phyloP scores from a whole-genome alignment of 2,797 vertebrate genomes.

The Salmo trutta region DNA sequence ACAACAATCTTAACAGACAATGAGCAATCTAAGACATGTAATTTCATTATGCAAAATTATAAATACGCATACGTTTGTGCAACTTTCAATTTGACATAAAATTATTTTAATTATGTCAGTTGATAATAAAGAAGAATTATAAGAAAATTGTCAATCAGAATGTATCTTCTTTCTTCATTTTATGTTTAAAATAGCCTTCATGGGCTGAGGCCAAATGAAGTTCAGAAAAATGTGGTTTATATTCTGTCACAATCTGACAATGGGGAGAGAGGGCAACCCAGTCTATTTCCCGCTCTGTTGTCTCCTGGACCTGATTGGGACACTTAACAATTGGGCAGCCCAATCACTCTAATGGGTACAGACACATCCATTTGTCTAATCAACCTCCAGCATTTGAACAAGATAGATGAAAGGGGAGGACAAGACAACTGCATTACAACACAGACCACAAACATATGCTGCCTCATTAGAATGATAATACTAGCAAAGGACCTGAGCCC shows the following conservation, averaged over 20 bases:
- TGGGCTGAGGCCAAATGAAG: slow-evolving; percentile 69
- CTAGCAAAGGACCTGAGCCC: slow-evolving; percentile 49
- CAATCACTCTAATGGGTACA: slow-evolving; percentile 84
- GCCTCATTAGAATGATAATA: slow-evolving; percentile 81
- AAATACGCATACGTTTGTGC: not conserved
- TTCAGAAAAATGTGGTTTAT: slow-evolving; percentile 77
- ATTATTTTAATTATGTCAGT: not conserved
- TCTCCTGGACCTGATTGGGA: slow-evolving; percentile 50
- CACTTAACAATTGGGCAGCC: slow-evolving; percentile 68
- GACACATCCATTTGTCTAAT: slow-evolving; percentile 82
- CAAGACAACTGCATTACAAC: slow-evolving; percentile 52
- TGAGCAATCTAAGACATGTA: not conserved
- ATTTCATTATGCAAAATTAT: not conserved
- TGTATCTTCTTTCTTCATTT: not conserved
- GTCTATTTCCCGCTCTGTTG: slow-evolving; percentile 83
- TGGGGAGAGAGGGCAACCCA: slow-evolving; percentile 67
- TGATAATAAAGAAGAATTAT: not conserved
- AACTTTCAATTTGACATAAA: not conserved
- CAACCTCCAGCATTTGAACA: slow-evolving; percentile 75
- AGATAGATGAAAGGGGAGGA: slow-evolving; percentile 56
- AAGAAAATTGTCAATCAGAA: slow-evolving; percentile 2
- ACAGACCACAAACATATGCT: slow-evolving; percentile 46
- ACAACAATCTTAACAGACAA: slow-evolving; percentile 7
- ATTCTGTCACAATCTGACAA: slow-evolving; percentile 82
- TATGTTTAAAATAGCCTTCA: not conserved